These are phyloP conservation scores for Idaea biselata DNA, from an alignment of 2,888 invertebrate genomes.

Conservation along the genomic window DNA sequence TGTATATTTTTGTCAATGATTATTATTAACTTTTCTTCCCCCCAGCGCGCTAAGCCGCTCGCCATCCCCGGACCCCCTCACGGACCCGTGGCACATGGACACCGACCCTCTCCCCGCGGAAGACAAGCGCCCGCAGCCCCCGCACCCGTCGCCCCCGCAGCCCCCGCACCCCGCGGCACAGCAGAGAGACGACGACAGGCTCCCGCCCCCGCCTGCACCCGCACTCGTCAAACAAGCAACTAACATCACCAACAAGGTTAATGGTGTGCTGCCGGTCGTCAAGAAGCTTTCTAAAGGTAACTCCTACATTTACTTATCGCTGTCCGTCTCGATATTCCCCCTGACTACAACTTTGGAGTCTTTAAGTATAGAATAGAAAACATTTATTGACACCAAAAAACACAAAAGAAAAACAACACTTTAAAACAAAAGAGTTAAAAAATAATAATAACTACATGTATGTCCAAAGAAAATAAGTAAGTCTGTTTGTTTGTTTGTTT, in stretches of 20 bases:
- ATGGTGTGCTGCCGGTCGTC: constrained; percentile 3
- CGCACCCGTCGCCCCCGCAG: neutral
- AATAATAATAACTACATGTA: too few species aligned
- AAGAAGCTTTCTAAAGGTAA: constrained; percentile 4
- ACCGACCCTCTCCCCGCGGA: constrained; percentile 43
- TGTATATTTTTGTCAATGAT: too few species aligned
- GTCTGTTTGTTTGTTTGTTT: too few species aligned
- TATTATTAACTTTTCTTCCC: neutral
- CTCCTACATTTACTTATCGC: too few species aligned
- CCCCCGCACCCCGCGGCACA: neutral
- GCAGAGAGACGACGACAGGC: constrained; percentile 26
- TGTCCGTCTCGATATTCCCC: too few species aligned
- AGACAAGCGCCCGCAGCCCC: constrained; percentile 35
- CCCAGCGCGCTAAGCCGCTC: constrained; percentile 45
- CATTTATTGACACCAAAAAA: too few species aligned
- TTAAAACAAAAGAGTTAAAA: too few species aligned
- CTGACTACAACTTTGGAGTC: too few species aligned
- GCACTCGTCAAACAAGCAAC: constrained; percentile 4
- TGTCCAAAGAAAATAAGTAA: too few species aligned
- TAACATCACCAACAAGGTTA: neutral
- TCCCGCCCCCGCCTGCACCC: neutral
- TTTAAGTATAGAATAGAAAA: too few species aligned
- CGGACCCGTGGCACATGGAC: constrained; percentile 64
- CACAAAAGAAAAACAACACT: too few species aligned
- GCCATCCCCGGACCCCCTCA: constrained; percentile 61